Evolutionary conservation across 1,140 invertebrate species (phyloP).

Genomic region (Meloidogyne chitwoodi): DNA sequence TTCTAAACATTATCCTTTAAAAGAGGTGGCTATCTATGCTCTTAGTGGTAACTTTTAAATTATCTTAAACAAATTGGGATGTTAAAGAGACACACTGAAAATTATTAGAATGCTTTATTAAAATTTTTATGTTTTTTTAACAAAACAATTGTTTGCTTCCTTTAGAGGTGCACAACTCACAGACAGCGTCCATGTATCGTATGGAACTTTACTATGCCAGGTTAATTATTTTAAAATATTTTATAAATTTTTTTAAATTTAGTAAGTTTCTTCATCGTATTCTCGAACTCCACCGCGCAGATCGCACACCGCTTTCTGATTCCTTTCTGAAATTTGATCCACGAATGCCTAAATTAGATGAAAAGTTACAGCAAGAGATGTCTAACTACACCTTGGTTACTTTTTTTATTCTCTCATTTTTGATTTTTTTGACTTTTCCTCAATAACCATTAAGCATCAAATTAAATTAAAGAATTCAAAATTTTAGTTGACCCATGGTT

Average conservation of each 20-base stretch:
- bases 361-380: background rate
- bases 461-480: background rate
- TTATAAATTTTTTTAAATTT: background rate
- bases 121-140: too few species aligned
- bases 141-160: too few species aligned
- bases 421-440: background rate
- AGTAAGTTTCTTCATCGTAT: constrained; percentile 10
- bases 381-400: constrained; percentile 5
- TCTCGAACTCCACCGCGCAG: background rate
- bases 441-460: background rate
- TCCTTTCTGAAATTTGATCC: background rate
- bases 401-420: background rate
- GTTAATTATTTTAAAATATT: background rate
- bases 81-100: too few species aligned
- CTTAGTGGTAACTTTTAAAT: background rate
- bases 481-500: constrained; percentile 5
- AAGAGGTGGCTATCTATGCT: background rate
- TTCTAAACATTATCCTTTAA: background rate
- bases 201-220: constrained; percentile 9
- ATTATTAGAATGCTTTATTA: too few species aligned
- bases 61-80: background rate
- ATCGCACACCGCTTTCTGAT: background rate
- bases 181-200: background rate
- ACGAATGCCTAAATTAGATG: background rate
- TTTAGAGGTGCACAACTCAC: background rate